Evolutionary conservation across 2,888 invertebrate species (phyloP).

Genomic region (Pimpla rufipes): DNA sequence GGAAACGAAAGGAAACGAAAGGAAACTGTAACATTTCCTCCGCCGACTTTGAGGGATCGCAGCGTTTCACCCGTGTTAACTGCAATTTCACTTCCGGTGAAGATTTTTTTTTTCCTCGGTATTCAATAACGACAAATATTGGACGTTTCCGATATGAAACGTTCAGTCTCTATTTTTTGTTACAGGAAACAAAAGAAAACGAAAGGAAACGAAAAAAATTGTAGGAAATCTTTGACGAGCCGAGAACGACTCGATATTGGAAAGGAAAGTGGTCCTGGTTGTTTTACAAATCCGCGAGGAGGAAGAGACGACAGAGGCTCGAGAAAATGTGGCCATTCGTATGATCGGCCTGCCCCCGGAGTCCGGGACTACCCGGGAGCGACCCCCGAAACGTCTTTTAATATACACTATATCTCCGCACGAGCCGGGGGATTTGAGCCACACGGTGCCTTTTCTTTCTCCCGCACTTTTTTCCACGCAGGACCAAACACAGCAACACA

Average conservation of each 20-base stretch:
- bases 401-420: conserved; percentile 85
- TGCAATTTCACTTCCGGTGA: no score
- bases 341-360: conserved; percentile 82
- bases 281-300: conserved; percentile 77
- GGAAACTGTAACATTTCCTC: no score
- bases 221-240: conserved; percentile 19
- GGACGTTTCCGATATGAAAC: no score
- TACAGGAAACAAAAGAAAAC: background rate
- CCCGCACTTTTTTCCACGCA: conserved; percentile 33
- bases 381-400: conserved; percentile 84
- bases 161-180: background rate
- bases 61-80: no score
- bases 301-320: conserved; percentile 49
- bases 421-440: conserved; percentile 78
- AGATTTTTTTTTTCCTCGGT: no score
- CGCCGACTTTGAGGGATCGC: no score
- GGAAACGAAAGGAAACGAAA: conserved; percentile 54
- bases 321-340: conserved; percentile 85
- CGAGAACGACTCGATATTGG: conserved; percentile 45
- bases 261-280: conserved; percentile 76
- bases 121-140: no score
- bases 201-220: background rate
- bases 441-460: conserved; percentile 35
- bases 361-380: conserved; percentile 72
- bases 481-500: conserved; percentile 36